Conservation (phyloP, 2,888 invertebrate genomes). For the Melanchra persicariae region DNA sequence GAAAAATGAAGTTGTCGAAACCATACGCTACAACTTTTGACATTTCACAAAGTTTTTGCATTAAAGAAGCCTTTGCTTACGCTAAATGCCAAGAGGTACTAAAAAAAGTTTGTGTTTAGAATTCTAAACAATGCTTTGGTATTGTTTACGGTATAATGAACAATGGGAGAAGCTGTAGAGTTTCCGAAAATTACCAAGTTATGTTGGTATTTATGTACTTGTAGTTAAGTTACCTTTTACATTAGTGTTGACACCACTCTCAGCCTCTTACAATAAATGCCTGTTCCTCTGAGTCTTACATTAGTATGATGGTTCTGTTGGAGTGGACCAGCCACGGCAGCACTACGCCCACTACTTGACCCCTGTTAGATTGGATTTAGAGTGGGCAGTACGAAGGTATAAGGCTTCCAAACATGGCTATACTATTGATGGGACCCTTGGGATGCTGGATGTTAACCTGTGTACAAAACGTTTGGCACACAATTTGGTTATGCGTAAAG, state of each 20-base stretch:
- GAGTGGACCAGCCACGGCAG: slow-evolving; percentile 37
- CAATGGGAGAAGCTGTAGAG: slow-evolving; percentile 36
- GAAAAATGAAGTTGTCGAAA: slow-evolving; percentile 24
- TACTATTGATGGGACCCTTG: not conserved
- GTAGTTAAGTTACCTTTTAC: not conserved
- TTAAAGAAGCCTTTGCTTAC: slow-evolving; percentile 51
- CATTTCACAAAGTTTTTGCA: slow-evolving; percentile 53
- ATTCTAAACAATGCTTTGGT: slow-evolving; percentile 55
- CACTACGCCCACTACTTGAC: slow-evolving; percentile 27
- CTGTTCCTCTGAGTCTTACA: slow-evolving; percentile 28
- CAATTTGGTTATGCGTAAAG: not conserved
- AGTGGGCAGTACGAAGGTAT: slow-evolving; percentile 40
- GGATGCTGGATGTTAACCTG: not conserved
- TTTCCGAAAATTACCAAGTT: slow-evolving; percentile 46
- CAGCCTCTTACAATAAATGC: slow-evolving; percentile 37
- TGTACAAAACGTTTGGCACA: not conserved
- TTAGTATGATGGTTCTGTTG: slow-evolving; percentile 28
- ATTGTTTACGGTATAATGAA: slow-evolving; percentile 47
- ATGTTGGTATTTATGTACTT: slow-evolving; percentile 29
- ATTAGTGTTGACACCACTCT: slow-evolving; percentile 26
- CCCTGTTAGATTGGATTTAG: slow-evolving; percentile 51
- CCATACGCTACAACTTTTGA: slow-evolving; percentile 32
- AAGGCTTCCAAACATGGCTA: slow-evolving; percentile 1
- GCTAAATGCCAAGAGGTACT: slow-evolving; percentile 50
- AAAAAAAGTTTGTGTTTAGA: slow-evolving; percentile 51